These are phyloP conservation scores for Brachypteracias leptosomus DNA, from an alignment of 2,113 vertebrate species.

Conservation along the genomic window DNA sequence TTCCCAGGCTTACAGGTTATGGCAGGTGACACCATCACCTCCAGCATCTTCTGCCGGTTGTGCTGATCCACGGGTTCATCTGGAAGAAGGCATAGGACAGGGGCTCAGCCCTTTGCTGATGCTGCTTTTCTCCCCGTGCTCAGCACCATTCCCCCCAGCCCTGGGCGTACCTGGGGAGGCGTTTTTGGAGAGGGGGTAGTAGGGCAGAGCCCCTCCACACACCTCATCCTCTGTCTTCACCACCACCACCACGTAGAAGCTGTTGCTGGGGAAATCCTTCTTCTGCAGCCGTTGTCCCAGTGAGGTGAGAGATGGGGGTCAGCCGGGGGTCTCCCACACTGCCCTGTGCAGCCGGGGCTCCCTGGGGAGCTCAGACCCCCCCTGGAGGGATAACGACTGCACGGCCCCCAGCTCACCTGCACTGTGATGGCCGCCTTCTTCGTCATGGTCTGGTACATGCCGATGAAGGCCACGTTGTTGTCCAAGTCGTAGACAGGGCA, in stretches of 20 bases:
- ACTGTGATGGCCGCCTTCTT: conserved; percentile 97
- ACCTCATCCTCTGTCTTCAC: conserved; percentile 96
- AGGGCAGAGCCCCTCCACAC: conserved; percentile 87
- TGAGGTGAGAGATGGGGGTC: fast-evolving
- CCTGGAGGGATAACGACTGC: fast-evolving
- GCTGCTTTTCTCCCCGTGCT: not conserved
- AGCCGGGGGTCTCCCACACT: not conserved
- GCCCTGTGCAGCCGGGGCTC: fast-evolving
- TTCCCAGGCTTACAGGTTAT: conserved; percentile 83
- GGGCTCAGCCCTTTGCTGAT: not conserved
- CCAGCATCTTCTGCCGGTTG: conserved; percentile 87
- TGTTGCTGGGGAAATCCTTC: conserved; percentile 94
- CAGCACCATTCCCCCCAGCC: not conserved
- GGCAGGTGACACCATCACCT: conserved; percentile 86
- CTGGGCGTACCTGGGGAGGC: not conserved
- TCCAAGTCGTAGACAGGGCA: conserved; percentile 96
- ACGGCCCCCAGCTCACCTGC: conserved; percentile 78
- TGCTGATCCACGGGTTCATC: conserved; percentile 88
- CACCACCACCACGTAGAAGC: conserved; percentile 96
- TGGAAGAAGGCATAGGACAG: conserved; percentile 21
- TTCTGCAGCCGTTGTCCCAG: conserved; percentile 65
- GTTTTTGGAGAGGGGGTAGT: conserved; percentile 82
- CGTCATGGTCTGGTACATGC: conserved; percentile 99
- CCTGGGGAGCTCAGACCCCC: fast-evolving
- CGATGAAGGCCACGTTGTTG: conserved; percentile 97